Conservation (phyloP, 2,113 vertebrate species). For the Protobothrops mucrosquamatus region DNA sequence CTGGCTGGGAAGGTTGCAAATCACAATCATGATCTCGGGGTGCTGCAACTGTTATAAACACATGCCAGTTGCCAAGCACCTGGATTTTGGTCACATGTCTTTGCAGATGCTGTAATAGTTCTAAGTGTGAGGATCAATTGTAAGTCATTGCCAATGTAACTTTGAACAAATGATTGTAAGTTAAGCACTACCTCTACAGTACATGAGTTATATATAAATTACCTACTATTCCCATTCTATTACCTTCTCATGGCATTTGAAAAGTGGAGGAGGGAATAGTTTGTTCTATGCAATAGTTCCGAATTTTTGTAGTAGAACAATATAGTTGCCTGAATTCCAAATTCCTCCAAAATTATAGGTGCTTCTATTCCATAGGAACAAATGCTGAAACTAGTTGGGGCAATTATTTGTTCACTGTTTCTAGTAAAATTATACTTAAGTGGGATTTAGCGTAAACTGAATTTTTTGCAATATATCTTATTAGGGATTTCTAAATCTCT, state of each 20-base stretch:
- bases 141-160: background rate
- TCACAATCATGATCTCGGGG: background rate
- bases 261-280: background rate
- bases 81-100: background rate
- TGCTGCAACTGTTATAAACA: background rate
- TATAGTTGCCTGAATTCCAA: background rate
- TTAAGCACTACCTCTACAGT: background rate
- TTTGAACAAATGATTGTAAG: background rate
- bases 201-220: background rate
- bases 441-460: background rate
- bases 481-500: background rate
- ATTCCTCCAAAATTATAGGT: background rate
- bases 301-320: background rate
- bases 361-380: background rate
- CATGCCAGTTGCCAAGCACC: background rate
- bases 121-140: background rate
- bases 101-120: background rate
- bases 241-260: background rate
- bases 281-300: background rate
- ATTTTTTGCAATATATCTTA: background rate
- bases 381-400: background rate
- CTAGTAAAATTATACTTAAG: background rate
- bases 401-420: background rate
- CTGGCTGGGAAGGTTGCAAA: background rate
- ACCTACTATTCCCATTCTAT: background rate